Evolutionary conservation across 1,140 invertebrate genomes (phyloP), one percentile per base, ranked within the genome.

Genomic region (Aphis craccivora): DNA sequence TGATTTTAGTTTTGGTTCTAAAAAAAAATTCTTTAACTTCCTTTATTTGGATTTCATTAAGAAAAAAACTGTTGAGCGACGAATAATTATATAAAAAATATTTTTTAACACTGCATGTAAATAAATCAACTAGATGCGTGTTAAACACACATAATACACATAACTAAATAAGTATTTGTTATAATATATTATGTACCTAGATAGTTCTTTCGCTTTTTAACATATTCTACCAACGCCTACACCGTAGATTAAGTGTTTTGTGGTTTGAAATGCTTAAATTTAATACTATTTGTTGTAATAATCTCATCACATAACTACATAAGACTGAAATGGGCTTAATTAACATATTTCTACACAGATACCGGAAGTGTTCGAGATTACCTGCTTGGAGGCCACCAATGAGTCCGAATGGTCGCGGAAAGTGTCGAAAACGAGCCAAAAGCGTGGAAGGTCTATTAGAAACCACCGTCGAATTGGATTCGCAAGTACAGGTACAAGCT

Each of bases 401-500:
- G 91, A 94, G 95, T 3, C 94, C 94, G 86, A 84, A 37, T 40
- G 43, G 87, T 40, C 76, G 90, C 20, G 86, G 81, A 83, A 83
- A 55, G 23, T 30, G 86, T 86, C 25, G 91, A 22, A 93, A 86
- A 11, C 94, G 94, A 30, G 93, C 94, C 14, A 94, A 94, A 35
- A 94, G 94, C 84, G 94, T 94, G 51, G 94, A 94, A 90, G 94
- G 91, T 35, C 88, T 94, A 23, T 67, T 94, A 11, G 94, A 94
- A 37, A 90, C 93, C 51, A 90, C 90, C 40, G 90, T 48, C 55
- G 81, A 83, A 84, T 83, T 40, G 60, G 76, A 89, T 55, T 35
- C 67, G 14, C 94, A 94, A 20, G 94, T 94, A 1, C 95, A 95
- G 84, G 95, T 95, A 0, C 97, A 97, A 95, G 95, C 96, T 20